A percentile compares a stretch with the other conserved stretches of the same genome.
These are phyloP conservation scores for Caretta caretta DNA, from an alignment of 2,113 vertebrate genomes.

Conservation along the genomic window DNA sequence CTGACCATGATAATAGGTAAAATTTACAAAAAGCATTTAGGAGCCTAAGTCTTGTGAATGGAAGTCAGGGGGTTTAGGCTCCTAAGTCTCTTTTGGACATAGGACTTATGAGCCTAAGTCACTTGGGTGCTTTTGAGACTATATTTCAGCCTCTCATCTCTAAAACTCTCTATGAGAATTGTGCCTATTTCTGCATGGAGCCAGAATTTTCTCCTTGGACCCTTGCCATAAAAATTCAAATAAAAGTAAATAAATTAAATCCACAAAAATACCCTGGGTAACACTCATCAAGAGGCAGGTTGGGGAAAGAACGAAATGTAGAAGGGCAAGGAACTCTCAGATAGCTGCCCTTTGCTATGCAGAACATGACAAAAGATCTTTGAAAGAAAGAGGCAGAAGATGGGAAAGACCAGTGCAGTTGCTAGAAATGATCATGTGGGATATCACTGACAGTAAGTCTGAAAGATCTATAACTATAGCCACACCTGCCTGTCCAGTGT, in stretches of 20 bases:
- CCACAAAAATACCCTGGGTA: neutral
- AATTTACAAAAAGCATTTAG: neutral
- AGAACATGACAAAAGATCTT: neutral
- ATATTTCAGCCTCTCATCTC: neutral
- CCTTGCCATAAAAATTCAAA: neutral
- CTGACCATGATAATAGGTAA: neutral
- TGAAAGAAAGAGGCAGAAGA: neutral
- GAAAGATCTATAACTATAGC: slow-evolving; percentile 62
- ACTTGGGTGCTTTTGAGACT: neutral
- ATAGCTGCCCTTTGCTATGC: neutral
- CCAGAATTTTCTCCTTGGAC: neutral
- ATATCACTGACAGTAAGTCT: slow-evolving; percentile 37
- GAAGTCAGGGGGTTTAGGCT: neutral
- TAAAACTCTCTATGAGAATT: neutral
- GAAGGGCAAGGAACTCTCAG: neutral
- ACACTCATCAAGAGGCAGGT: neutral
- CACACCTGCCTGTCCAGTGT: slow-evolving; percentile 53
- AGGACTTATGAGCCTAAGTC: neutral
- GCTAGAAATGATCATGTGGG: neutral
- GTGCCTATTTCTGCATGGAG: neutral
- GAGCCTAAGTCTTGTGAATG: neutral
- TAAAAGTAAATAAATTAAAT: neutral
- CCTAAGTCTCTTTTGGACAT: neutral
- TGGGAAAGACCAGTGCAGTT: neutral
- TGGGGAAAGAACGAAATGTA: neutral